Base-by-base conservation (phyloP, 2,888 invertebrate species). In the Agrotis puta region DNA sequence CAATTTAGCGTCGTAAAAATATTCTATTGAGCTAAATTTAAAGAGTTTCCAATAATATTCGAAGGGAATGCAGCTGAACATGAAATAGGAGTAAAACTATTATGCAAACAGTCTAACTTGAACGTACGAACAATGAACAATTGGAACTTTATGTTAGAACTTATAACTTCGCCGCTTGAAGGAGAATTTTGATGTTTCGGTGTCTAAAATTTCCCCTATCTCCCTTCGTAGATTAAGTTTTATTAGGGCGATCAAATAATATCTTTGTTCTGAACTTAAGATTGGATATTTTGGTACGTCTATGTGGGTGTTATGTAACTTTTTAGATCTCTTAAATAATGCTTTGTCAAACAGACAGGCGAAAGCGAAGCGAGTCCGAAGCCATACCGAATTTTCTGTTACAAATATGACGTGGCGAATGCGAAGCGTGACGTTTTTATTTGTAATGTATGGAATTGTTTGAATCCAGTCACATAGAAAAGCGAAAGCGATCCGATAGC, bases 81-180 rank as follows among this genome's bases (percentile, higher is more conserved):
- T 91, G 90, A 89, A 92, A 92, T 90, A 88, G 88, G 89, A 91
- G 93, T 94, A 93, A 92, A 93, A 94, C 93, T 91, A 92, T 95
- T 93, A 94, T 92, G 92, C 90, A 91, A 93, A 94, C 91, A 84
- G 88, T 90, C 81, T 77, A 89, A 92, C 86, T 92, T 87, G 87
- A 85, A 70, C 88, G 87, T 87, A 85, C 84, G 88, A 91, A 90
- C 92, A 89, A 92, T 90, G 90, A 90, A 86, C 86, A 85, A 86
- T 87, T 88, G 87, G 86, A 88, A 88, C 88, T 94, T 92, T 92
- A 92, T 90, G 88, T 84, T 82, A 84, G 79, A 91, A 92, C 84
- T 93, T 92, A 79, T 70, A 85, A 87, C 85, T 88, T 82, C 68
- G 83, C 76, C 78, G 70, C 75, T 85, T 72, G 70, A 85, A 80